Evolutionary conservation across 1,140 invertebrate species (phyloP).

Genomic region (Gryon sp.): DNA sequence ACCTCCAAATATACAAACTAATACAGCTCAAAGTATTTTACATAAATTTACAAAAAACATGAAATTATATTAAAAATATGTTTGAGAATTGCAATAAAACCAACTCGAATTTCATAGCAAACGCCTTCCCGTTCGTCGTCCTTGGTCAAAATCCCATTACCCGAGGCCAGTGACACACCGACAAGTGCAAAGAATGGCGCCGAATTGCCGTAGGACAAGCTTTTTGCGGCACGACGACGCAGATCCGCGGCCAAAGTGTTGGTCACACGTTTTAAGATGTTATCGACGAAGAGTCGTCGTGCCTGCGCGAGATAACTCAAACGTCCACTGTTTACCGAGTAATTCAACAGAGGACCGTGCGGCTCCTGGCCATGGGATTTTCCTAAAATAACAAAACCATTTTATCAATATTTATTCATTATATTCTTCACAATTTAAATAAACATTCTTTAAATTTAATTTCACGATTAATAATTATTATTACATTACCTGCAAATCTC

Average conservation of each 20-base stretch:
- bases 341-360: slow-evolving; percentile 67
- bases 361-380: slow-evolving; percentile 74
- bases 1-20: too few species aligned
- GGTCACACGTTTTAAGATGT: slow-evolving; percentile 84
- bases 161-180: slow-evolving; percentile 87
- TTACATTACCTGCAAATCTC: too few species aligned
- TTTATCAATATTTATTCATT: background rate
- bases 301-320: slow-evolving; percentile 82
- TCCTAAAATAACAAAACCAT: slow-evolving; percentile 55
- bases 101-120: slow-evolving; percentile 88
- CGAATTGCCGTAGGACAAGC: slow-evolving; percentile 85
- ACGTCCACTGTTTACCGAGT: slow-evolving; percentile 69
- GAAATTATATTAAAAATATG: too few species aligned
- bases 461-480: background rate
- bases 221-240: slow-evolving; percentile 82
- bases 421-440: background rate
- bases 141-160: slow-evolving; percentile 87
- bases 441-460: background rate
- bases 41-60: too few species aligned
- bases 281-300: slow-evolving; percentile 84
- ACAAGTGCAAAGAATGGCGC: slow-evolving; percentile 87
- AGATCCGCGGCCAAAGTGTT: slow-evolving; percentile 83
- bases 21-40: too few species aligned
- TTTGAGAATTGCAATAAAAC: background rate
- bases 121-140: slow-evolving; percentile 89